phyloP scores from a whole-genome alignment of 2,888 invertebrate species.

The Acanthoscelides obtectus region DNA sequence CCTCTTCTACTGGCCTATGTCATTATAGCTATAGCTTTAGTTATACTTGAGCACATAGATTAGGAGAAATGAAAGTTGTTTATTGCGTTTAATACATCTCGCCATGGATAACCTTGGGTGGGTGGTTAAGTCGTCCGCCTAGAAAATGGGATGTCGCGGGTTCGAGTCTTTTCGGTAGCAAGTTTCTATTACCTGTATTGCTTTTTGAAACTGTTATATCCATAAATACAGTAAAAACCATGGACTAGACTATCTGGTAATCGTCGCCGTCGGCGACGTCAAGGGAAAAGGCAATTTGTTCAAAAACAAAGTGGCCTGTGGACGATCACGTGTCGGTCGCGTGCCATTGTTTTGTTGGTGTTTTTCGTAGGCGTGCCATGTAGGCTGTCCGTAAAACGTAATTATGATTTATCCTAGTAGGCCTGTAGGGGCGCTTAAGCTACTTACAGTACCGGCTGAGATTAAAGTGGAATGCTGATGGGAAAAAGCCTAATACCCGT shows the following conservation, averaged over 20 bases:
- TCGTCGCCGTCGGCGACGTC: not conserved
- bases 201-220: no score
- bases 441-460: not conserved
- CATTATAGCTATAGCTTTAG: no score
- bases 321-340: conserved; percentile 14
- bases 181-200: no score
- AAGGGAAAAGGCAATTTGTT: conserved; percentile 15
- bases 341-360: conserved; percentile 19
- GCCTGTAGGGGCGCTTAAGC: not conserved
- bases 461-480: not conserved
- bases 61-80: no score
- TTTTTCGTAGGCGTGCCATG: conserved; percentile 9
- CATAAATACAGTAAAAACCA: no score
- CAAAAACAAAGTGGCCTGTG: conserved; percentile 19
- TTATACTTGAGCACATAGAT: no score
- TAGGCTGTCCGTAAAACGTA: conserved; percentile 1
- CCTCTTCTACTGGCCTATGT: no score
- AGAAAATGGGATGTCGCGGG: no score
- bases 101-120: no score
- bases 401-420: conserved; percentile 5
- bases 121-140: no score
- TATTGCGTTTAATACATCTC: no score
- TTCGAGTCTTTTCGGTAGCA: no score
- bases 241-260: not conserved
- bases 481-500: not conserved